These are phyloP conservation scores for Canis aureus DNA, from an alignment of 2,113 vertebrate species.

Conservation along the genomic window DNA sequence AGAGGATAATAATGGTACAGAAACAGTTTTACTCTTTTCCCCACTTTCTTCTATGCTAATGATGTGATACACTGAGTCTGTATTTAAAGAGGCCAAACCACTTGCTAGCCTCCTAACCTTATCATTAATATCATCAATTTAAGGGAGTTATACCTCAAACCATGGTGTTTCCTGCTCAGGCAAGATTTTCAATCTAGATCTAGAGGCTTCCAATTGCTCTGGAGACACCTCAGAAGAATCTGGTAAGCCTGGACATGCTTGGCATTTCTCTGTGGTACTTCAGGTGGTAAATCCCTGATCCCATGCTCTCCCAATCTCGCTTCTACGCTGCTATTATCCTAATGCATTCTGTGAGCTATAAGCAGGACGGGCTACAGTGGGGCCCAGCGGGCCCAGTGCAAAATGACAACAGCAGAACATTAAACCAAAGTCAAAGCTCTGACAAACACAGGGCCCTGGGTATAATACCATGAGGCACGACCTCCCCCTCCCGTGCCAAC, in stretches of 20 bases:
- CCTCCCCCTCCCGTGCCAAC: not conserved
- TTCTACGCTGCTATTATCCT: not conserved
- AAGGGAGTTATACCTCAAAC: not conserved
- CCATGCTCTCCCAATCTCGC: not conserved
- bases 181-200: not conserved
- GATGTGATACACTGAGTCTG: not conserved
- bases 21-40: slow-evolving; percentile 49
- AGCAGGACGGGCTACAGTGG: not conserved
- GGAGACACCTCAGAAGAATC: not conserved
- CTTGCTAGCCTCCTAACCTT: not conserved
- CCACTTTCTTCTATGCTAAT: slow-evolving; percentile 60
- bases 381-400: not conserved
- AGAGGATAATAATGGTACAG: slow-evolving; percentile 64
- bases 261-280: not conserved
- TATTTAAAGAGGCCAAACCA: not conserved
- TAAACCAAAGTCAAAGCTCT: not conserved
- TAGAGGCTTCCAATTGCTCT: not conserved
- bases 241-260: not conserved
- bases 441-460: too few relatives aligned
- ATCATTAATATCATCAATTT: not conserved
- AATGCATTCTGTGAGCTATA: not conserved
- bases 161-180: not conserved
- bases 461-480: not conserved
- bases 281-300: not conserved
- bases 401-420: not conserved